Evolutionary conservation across 2,888 invertebrate genomes (phyloP).

Genomic region (Lepidochrysops patricia): DNA sequence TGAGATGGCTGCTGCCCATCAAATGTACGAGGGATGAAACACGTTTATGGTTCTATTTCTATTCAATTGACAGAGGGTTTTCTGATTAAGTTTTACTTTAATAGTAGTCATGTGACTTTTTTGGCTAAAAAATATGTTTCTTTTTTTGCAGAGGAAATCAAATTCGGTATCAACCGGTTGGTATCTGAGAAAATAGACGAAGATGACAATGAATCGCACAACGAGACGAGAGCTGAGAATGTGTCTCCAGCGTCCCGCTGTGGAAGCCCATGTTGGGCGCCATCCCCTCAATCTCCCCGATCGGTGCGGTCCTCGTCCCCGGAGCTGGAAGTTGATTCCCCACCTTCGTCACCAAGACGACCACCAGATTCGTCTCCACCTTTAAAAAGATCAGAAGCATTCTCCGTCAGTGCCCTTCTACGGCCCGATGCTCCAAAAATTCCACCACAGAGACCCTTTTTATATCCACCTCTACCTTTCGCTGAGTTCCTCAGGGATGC

Average conservation of each 20-base stretch:
- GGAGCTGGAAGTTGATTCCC: slow-evolving; percentile 85
- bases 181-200: slow-evolving; percentile 80
- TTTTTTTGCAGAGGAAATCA: slow-evolving; percentile 82
- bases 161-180: slow-evolving; percentile 88
- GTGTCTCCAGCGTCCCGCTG: slow-evolving; percentile 66
- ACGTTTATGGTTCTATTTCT: background rate
- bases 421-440: slow-evolving; percentile 84
- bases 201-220: slow-evolving; percentile 69
- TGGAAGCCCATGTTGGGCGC: slow-evolving; percentile 73
- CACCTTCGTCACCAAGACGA: slow-evolving; percentile 76
- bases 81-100: background rate
- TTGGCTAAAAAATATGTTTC: slow-evolving; percentile 17
- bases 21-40: background rate
- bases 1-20: background rate
- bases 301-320: slow-evolving; percentile 77
- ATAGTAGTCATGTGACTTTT: too few relatives aligned
- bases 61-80: background rate
- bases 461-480: slow-evolving; percentile 77
- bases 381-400: slow-evolving; percentile 84
- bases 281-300: slow-evolving; percentile 60
- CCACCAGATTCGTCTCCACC: slow-evolving; percentile 63
- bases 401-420: slow-evolving; percentile 87
- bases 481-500: slow-evolving; percentile 77
- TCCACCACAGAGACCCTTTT: slow-evolving; percentile 74
- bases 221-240: slow-evolving; percentile 46